A percentile compares a stretch with the other conserved stretches of the same genome.
phyloP scores from a whole-genome alignment of 2,113 vertebrate species.

The Rhagologus leucostigma region DNA sequence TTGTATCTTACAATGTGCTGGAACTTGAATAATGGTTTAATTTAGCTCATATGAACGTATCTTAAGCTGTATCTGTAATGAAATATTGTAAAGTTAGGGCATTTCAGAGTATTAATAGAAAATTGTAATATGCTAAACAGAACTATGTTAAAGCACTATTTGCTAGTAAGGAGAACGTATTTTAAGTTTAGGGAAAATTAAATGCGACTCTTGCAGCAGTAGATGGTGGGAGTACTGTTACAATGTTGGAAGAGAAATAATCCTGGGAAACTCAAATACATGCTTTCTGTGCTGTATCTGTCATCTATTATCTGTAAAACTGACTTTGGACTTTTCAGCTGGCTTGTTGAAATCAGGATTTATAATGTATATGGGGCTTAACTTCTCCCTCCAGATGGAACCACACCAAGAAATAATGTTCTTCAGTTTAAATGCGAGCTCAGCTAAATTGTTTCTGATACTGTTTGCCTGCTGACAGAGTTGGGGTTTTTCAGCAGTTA shows the following conservation, averaged over 20 bases:
- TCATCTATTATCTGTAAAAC: neutral
- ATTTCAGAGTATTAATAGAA: neutral
- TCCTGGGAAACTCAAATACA: neutral
- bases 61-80: constrained; percentile 4
- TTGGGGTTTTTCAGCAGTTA: neutral
- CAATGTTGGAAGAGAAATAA: neutral
- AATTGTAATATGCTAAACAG: neutral
- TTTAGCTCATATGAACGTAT: constrained; percentile 2
- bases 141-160: neutral
- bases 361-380: neutral
- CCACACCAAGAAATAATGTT: neutral
- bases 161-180: neutral
- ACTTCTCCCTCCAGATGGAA: neutral
- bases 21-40: constrained; percentile 24
- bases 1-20: neutral
- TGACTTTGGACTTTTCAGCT: neutral
- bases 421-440: neutral
- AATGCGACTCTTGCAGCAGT: neutral
- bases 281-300: neutral
- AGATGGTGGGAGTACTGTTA: neutral
- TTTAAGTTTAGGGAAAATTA: neutral
- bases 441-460: neutral
- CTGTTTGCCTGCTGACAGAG: neutral
- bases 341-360: neutral
- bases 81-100: constrained; percentile 5